Evolutionary conservation across 2,888 invertebrate genomes (phyloP).

Genomic region (Syritta pipiens): DNA sequence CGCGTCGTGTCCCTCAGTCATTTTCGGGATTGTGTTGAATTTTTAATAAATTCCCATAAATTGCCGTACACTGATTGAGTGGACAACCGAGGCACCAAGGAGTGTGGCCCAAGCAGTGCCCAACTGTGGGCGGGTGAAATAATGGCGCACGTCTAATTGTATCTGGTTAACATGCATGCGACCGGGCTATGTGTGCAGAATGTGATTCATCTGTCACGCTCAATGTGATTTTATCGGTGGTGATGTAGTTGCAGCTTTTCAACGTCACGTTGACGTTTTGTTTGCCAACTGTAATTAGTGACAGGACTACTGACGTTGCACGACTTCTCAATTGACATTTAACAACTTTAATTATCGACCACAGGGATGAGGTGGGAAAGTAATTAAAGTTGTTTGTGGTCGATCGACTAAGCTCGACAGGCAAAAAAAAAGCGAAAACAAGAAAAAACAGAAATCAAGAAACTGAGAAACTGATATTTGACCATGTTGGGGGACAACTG

Average conservation of each 20-base stretch:
- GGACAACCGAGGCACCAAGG: no score
- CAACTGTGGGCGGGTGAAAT: conserved; percentile 52
- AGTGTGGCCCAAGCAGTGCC: no score
- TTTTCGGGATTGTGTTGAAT: conserved; percentile 53
- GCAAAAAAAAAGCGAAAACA: no score
- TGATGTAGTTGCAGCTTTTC: neutral
- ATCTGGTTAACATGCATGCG: conserved; percentile 9
- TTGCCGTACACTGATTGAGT: conserved; percentile 54
- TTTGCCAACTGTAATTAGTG: conserved; percentile 12
- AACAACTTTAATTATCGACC: conserved; percentile 9
- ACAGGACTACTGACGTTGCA: neutral
- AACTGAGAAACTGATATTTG: no score
- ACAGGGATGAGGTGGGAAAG: neutral
- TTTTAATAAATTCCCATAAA: conserved; percentile 60
- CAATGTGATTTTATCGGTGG: no score
- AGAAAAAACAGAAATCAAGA: no score
- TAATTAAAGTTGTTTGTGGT: no score
- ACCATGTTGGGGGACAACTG: no score
- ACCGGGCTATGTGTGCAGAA: conserved; percentile 21
- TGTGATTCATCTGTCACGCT: conserved; percentile 7
- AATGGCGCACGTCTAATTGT: conserved; percentile 43
- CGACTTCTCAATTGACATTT: conserved; percentile 7
- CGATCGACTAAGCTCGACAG: no score
- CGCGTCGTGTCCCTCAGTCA: conserved; percentile 47
- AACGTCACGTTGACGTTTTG: neutral